Evolutionary conservation across 2,888 invertebrate species (phyloP).

Genomic region (Morpho helenor): DNA sequence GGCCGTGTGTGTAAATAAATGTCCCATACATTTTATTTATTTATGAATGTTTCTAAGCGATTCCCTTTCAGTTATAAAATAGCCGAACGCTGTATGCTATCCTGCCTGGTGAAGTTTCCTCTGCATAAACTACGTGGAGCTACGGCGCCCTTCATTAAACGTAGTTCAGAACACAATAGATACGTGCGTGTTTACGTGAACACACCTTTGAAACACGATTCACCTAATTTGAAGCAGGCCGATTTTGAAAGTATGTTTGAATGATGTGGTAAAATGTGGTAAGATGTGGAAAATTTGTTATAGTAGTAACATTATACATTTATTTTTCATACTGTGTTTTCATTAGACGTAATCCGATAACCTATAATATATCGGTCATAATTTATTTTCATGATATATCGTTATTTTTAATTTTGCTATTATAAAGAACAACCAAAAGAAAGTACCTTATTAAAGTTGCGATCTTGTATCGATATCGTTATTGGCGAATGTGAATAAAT

Average conservation of each 20-base stretch:
- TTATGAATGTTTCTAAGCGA: not conserved
- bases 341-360: not conserved
- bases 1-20: too few relatives aligned
- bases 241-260: conserved; percentile 48
- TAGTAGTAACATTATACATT: not conserved
- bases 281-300: not conserved
- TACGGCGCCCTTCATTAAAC: conserved; percentile 50
- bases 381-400: too few relatives aligned
- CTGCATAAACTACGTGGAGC: conserved; percentile 54
- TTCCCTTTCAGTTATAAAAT: conserved; percentile 55
- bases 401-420: too few relatives aligned
- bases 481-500: too few relatives aligned
- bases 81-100: conserved; percentile 62
- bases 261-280: conserved; percentile 20
- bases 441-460: too few relatives aligned
- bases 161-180: conserved; percentile 45
- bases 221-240: conserved; percentile 30
- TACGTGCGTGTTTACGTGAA: conserved; percentile 56
- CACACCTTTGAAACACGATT: conserved; percentile 32
- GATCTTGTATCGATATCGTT: too few relatives aligned
- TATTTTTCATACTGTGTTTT: not conserved
- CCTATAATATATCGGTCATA: too few relatives aligned
- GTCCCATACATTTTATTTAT: too few relatives aligned
- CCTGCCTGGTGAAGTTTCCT: conserved; percentile 56
- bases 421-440: too few relatives aligned